These are phyloP conservation scores for Spheniscus mendiculus DNA, from an alignment of 2,113 vertebrate species.

Conservation along the genomic window DNA sequence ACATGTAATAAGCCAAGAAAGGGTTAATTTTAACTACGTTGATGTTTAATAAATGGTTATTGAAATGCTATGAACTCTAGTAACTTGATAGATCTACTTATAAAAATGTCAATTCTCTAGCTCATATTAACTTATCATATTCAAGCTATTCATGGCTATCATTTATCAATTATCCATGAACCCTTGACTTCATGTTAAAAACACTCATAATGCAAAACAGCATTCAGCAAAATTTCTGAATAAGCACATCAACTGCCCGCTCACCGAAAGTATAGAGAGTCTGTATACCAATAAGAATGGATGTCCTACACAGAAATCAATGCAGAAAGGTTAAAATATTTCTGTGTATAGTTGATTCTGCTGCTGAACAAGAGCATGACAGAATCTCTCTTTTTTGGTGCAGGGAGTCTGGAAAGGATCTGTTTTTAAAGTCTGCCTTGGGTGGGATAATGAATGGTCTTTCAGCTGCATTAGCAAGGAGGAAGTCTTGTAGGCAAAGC, in stretches of 20 bases:
- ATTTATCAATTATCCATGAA: not conserved
- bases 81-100: not conserved
- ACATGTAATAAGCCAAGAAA: not conserved
- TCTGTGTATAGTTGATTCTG: not conserved
- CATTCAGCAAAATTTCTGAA: not conserved
- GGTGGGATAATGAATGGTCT: constrained; percentile 31
- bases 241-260: not conserved
- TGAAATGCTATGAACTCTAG: not conserved
- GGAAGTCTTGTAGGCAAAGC: constrained; percentile 15
- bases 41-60: not conserved
- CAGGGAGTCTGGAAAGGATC: not conserved
- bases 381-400: not conserved
- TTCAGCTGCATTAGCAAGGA: constrained; percentile 5
- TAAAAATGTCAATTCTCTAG: not conserved
- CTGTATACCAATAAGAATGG: rapidly evolving
- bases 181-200: not conserved
- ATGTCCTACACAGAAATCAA: not conserved
- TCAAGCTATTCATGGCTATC: not conserved
- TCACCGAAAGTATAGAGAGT: not conserved
- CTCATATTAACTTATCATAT: not conserved
- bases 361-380: not conserved
- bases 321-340: not conserved
- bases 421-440: not conserved
- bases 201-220: not conserved
- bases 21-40: not conserved